Base-by-base conservation (phyloP, 2,888 invertebrate genomes). In the Oconnorella tubifera region DNA sequence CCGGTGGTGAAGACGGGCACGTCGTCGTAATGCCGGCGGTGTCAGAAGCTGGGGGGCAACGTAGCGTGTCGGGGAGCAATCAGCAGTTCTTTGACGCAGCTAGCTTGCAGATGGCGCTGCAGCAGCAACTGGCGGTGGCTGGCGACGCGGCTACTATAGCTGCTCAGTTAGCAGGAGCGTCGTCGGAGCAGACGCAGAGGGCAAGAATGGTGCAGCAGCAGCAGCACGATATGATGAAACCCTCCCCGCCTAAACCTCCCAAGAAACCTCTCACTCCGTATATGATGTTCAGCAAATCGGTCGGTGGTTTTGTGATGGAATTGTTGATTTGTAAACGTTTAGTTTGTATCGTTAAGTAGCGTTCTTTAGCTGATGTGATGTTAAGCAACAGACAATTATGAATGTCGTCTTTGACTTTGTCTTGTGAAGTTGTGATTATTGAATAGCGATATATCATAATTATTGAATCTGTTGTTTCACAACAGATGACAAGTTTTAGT, bases 231-330 rank as follows among this genome's bases (percentile, higher is more conserved):
- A 1, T 49, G 1, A 14, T 48, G 25, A 62, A 56, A 29, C 32
- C 33, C 25, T 49, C 49, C 25, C 59, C 59, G 14, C 64, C 64
- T n/a, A 68, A 69, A 51, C 71, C 70, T 10, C 71, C 71, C 25
- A 69, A 69, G 65, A 69, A 69, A 56, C 71, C 71, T 10, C 63
- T 71, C n/a, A 71, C 71, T 1, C 71, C 71, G 6, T 71, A 71
- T 57, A 71, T 71, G 71, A 40, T 71, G 40, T 71, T 70, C 64
- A 71, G 71, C 57, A 71, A 71, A 59, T 63, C 68, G 40, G 71
- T 71, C 48, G 62, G 70, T 71, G 50, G 28, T 32, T n/a, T n/a
- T n/a, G n/a, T n/a, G n/a, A n/a, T n/a, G n/a, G n/a, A n/a, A n/a
- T 4, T 28, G 4, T 57, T 6, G 50, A 51, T n/a, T n/a, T n/a